Percentiles rank a stretch among this genome's conserved stretches.
Conservation (phyloP, 2,797 vertebrate genomes). For the Macropodus opercularis region DNA sequence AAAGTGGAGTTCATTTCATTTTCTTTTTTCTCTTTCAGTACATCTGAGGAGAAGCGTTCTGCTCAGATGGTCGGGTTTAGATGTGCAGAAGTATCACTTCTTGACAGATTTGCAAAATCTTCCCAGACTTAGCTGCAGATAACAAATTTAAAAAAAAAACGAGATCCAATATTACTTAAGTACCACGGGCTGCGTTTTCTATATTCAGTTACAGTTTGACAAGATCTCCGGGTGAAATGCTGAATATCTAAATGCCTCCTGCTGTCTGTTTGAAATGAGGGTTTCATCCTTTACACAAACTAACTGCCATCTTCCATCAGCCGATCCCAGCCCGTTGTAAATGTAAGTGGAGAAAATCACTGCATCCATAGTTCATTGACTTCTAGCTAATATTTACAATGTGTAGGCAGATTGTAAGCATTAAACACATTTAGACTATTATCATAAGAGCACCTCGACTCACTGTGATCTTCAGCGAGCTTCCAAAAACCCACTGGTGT, state of each 20-base stretch:
- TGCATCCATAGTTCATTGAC: neutral
- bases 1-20: slow-evolving; percentile 35
- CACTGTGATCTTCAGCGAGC: neutral
- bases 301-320: slow-evolving; percentile 13
- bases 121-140: slow-evolving; percentile 10
- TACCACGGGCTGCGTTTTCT: slow-evolving; percentile 19
- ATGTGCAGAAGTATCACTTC: slow-evolving; percentile 3
- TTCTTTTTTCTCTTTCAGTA: slow-evolving; percentile 5
- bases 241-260: slow-evolving; percentile 25
- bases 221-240: slow-evolving; percentile 22
- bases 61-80: slow-evolving; percentile 2
- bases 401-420: neutral
- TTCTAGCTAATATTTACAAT: neutral
- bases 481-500: slow-evolving; percentile 8
- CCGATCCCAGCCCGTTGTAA: slow-evolving; percentile 6
- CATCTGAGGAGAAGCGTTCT: slow-evolving; percentile 8
- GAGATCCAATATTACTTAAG: slow-evolving; percentile 17
- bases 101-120: slow-evolving; percentile 21
- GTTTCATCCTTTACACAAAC: slow-evolving; percentile 7
- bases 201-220: slow-evolving; percentile 28
- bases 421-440: neutral
- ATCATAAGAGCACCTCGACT: neutral
- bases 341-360: slow-evolving; percentile 10
- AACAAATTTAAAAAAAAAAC: slow-evolving; percentile 13
- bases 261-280: slow-evolving; percentile 17